Evolutionary conservation across 2,797 vertebrate species (phyloP).

Genomic region (Syngnathus rostellatus): DNA sequence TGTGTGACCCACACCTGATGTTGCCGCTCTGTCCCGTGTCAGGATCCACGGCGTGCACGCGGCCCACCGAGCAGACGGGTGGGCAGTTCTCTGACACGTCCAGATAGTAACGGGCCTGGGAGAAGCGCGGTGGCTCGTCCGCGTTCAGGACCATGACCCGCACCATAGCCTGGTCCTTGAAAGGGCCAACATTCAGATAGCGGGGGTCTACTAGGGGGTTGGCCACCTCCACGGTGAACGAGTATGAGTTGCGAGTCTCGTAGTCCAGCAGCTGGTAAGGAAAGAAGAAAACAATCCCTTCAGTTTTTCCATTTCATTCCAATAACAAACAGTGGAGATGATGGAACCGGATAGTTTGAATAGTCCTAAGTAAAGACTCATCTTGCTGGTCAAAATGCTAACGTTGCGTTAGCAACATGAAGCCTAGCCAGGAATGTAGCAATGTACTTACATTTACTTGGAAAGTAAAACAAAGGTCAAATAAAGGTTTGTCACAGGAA

Average conservation of each 20-base stretch:
- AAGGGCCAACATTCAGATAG: conserved; percentile 78
- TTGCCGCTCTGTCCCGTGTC: conserved; percentile 74
- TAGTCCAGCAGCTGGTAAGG: conserved; percentile 74
- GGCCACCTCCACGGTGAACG: conserved; percentile 78
- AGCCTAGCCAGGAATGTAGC: too few species aligned
- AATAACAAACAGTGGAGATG: too few species aligned
- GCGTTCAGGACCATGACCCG: conserved; percentile 79
- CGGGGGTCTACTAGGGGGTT: conserved; percentile 78
- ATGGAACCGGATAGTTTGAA: too few species aligned
- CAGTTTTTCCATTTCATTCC: background rate
- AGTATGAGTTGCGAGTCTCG: conserved; percentile 73
- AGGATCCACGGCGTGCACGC: conserved; percentile 73
- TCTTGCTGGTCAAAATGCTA: background rate
- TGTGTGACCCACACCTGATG: conserved; percentile 66
- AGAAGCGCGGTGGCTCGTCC: conserved; percentile 81
- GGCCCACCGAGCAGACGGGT: conserved; percentile 72
- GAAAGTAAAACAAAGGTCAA: too few species aligned
- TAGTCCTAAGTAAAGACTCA: too few species aligned
- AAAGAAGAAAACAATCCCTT: conserved; percentile 13
- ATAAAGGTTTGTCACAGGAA: background rate
- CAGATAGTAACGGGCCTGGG: conserved; percentile 72
- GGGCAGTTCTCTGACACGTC: conserved; percentile 79
- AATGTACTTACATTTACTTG: too few species aligned
- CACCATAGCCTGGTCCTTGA: conserved; percentile 81
- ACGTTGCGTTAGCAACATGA: background rate